Conservation (phyloP, 53 echinoderm and acorn worm species). For the Astropecten irregularis region DNA sequence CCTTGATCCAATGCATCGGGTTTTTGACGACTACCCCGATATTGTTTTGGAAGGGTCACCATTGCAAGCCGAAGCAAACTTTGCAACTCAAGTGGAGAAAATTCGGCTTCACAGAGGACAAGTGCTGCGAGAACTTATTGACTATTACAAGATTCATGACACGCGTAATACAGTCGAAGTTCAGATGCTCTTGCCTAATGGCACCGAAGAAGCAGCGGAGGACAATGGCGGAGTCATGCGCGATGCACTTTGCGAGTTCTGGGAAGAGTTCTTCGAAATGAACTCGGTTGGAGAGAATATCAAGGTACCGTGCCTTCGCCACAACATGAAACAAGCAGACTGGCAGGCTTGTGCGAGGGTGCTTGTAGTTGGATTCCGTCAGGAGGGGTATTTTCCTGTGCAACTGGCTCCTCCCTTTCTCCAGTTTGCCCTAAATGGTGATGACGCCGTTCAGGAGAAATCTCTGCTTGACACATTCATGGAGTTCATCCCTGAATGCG, state of each 20-base stretch:
- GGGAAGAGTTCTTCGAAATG: slow-evolving; percentile 38
- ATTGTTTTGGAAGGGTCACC: slow-evolving; percentile 11
- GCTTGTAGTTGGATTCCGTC: slow-evolving; percentile 26
- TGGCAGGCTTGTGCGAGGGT: slow-evolving; percentile 43
- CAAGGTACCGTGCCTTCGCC: slow-evolving; percentile 52
- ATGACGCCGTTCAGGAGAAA: slow-evolving; percentile 38
- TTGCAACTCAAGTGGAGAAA: slow-evolving; percentile 8
- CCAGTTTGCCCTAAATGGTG: slow-evolving; percentile 21
- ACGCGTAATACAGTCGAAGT: slow-evolving; percentile 11
- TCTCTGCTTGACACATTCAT: slow-evolving; percentile 17
- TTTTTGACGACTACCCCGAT: neutral
- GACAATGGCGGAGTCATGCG: slow-evolving; percentile 44
- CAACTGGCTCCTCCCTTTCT: slow-evolving; percentile 44
- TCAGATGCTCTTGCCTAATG: slow-evolving; percentile 58
- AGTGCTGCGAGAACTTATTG: slow-evolving; percentile 2
- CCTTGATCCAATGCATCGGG: slow-evolving; percentile 9
- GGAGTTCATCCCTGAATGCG: slow-evolving; percentile 27
- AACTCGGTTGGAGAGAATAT: slow-evolving; percentile 37
- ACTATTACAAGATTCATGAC: slow-evolving; percentile 7
- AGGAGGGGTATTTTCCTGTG: slow-evolving; percentile 40
- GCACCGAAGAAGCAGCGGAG: slow-evolving; percentile 39
- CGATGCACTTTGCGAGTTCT: slow-evolving; percentile 51
- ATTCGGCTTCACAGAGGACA: slow-evolving; percentile 28
- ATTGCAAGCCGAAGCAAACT: slow-evolving; percentile 18
- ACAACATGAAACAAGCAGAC: slow-evolving; percentile 30